These are phyloP conservation scores for Pitangus sulphuratus DNA, from an alignment of 2,797 vertebrate genomes.

Conservation along the genomic window DNA sequence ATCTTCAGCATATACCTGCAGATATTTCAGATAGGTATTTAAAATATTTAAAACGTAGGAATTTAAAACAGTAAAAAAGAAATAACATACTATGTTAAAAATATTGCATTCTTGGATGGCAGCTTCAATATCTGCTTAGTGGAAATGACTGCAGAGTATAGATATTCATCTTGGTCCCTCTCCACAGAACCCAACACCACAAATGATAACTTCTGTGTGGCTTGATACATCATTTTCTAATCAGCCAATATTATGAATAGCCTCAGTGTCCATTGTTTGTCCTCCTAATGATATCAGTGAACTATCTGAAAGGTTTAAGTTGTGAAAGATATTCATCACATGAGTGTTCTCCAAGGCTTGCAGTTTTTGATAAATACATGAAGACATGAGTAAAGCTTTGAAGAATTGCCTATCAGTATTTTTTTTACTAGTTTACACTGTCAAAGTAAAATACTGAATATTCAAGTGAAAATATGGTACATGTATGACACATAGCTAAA, in stretches of 20 bases:
- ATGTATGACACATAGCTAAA: background rate
- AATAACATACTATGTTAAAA: background rate
- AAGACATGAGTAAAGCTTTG: background rate
- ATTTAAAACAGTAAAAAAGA: background rate
- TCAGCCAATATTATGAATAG: background rate
- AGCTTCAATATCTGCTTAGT: background rate
- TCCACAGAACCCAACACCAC: background rate
- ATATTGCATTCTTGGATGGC: accelerated
- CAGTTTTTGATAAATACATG: background rate
- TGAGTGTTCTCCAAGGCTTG: background rate
- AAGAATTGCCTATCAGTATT: background rate
- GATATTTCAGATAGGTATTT: background rate
- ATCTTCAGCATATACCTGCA: background rate
- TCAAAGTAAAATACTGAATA: background rate
- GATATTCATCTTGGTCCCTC: background rate
- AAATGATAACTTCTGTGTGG: background rate
- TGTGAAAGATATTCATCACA: background rate
- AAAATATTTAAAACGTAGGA: background rate
- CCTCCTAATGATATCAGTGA: background rate
- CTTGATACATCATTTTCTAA: background rate
- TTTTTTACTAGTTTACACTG: background rate
- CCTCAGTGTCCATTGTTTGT: background rate
- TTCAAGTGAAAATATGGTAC: background rate
- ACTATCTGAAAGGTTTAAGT: background rate
- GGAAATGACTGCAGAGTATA: background rate